These are phyloP conservation scores for Cephonodes hylas DNA, from an alignment of 2,888 invertebrate species.

Conservation along the genomic window DNA sequence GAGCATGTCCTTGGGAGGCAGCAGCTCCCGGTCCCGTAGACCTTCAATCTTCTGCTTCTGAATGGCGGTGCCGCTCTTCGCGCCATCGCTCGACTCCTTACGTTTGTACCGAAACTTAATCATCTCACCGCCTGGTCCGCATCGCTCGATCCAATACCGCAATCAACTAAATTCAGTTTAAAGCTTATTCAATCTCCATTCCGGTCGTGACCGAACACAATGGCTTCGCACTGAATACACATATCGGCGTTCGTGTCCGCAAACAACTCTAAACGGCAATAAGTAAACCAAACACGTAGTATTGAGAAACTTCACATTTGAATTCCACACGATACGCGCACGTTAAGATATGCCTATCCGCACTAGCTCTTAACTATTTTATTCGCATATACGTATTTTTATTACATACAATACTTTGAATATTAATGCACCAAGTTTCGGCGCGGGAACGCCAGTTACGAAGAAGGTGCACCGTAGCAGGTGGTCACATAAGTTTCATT, in stretches of 20 bases:
- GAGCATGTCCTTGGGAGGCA: slow-evolving; percentile 72
- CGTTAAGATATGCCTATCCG: slow-evolving; percentile 46
- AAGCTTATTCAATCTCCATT: slow-evolving; percentile 47
- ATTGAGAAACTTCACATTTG: slow-evolving; percentile 59
- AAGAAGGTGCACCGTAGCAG: slow-evolving; percentile 45
- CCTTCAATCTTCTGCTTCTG: slow-evolving; percentile 77
- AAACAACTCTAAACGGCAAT: slow-evolving; percentile 63
- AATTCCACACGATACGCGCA: slow-evolving; percentile 46
- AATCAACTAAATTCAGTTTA: slow-evolving; percentile 37
- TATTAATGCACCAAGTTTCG: slow-evolving; percentile 38
- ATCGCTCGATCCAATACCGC: slow-evolving; percentile 49
- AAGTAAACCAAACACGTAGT: slow-evolving; percentile 70
- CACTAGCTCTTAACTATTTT: slow-evolving; percentile 27
- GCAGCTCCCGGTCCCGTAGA: slow-evolving; percentile 64
- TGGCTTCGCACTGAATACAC: slow-evolving; percentile 64
- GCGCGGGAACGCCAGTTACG: slow-evolving; percentile 65
- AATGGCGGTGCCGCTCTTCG: slow-evolving; percentile 58
- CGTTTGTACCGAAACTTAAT: slow-evolving; percentile 85
- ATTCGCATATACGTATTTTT: slow-evolving; percentile 21
- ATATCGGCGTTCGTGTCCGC: slow-evolving; percentile 39
- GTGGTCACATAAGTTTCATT: slow-evolving; percentile 37
- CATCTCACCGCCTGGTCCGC: slow-evolving; percentile 73
- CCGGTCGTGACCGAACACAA: slow-evolving; percentile 57
- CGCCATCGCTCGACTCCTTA: slow-evolving; percentile 74
- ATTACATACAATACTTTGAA: slow-evolving; percentile 25